These are phyloP conservation scores for Tiliqua scincoides DNA, from an alignment of 2,113 vertebrate species.

Conservation along the genomic window DNA sequence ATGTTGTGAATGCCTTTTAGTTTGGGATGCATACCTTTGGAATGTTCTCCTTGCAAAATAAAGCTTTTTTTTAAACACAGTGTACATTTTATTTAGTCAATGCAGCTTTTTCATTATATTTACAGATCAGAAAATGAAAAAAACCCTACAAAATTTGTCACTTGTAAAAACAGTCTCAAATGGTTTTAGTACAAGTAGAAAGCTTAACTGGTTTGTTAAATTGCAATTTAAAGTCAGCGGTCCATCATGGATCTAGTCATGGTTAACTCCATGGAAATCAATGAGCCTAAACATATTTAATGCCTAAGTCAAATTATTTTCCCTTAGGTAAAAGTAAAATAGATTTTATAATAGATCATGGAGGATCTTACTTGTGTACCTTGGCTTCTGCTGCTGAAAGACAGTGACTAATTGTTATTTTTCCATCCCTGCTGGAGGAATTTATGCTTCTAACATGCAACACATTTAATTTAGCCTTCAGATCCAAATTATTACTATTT, in stretches of 20 bases:
- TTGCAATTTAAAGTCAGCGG: not conserved
- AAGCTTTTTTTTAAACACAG: too few relatives aligned
- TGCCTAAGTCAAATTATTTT: not conserved
- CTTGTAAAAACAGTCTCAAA: not conserved
- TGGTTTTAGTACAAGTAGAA: not conserved
- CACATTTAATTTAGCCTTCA: conserved; percentile 69
- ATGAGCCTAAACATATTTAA: too few relatives aligned
- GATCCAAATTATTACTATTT: conserved; percentile 71
- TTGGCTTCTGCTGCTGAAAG: conserved; percentile 62
- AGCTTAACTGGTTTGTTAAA: not conserved
- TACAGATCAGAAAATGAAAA: too few relatives aligned
- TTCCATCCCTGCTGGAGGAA: conserved; percentile 56
- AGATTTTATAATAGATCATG: conserved; percentile 2
- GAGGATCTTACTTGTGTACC: conserved; percentile 41
- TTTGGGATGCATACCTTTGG: not conserved
- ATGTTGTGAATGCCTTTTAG: not conserved
- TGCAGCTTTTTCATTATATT: too few relatives aligned
- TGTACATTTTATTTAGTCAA: too few relatives aligned
- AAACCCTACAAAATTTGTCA: not conserved
- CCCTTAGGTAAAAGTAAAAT: not conserved
- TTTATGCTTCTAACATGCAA: conserved; percentile 67
- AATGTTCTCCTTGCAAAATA: too few relatives aligned
- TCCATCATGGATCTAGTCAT: not conserved
- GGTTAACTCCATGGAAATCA: not conserved
- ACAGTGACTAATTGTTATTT: conserved; percentile 42